phyloP scores from a whole-genome alignment of 2,797 vertebrate genomes.

The Rhinoraja longicauda region DNA sequence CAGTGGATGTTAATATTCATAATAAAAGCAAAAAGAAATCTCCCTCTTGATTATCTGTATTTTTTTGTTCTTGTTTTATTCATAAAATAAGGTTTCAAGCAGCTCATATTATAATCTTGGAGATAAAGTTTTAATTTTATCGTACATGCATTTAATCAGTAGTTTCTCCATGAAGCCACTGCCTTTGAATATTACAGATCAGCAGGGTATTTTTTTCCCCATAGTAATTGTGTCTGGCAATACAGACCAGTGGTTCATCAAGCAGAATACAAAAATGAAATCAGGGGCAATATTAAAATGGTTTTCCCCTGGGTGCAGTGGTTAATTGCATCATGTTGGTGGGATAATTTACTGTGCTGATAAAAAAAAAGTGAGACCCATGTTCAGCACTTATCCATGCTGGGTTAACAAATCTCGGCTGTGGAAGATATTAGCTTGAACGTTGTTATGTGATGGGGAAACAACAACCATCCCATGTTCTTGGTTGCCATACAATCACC shows the following conservation, averaged over 20 bases:
- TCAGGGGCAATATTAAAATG: not conserved
- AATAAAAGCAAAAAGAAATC: not conserved
- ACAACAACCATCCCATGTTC: not conserved
- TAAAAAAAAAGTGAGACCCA: not conserved
- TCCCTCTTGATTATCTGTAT: not conserved
- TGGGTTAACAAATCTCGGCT: not conserved
- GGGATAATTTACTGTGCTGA: not conserved
- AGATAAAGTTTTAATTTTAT: not conserved
- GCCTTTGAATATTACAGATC: not conserved
- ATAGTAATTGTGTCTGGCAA: not conserved
- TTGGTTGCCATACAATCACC: not conserved
- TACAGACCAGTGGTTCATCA: not conserved
- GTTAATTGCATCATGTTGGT: slow-evolving; percentile 4
- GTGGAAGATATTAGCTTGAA: not conserved
- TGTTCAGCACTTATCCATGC: not conserved
- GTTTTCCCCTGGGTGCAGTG: not conserved
- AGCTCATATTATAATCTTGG: not conserved
- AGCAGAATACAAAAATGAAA: slow-evolving; percentile 16
- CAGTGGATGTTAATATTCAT: not conserved
- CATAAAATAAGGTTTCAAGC: not conserved
- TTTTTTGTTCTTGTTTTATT: slow-evolving; percentile 3
- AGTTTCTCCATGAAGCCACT: not conserved
- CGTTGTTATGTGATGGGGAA: too few relatives aligned
- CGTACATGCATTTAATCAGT: not conserved
- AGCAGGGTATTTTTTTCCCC: not conserved